These are phyloP conservation scores for Leptinotarsa defecta DNA, from an alignment of 1,140 invertebrate species.

Conservation along the genomic window DNA sequence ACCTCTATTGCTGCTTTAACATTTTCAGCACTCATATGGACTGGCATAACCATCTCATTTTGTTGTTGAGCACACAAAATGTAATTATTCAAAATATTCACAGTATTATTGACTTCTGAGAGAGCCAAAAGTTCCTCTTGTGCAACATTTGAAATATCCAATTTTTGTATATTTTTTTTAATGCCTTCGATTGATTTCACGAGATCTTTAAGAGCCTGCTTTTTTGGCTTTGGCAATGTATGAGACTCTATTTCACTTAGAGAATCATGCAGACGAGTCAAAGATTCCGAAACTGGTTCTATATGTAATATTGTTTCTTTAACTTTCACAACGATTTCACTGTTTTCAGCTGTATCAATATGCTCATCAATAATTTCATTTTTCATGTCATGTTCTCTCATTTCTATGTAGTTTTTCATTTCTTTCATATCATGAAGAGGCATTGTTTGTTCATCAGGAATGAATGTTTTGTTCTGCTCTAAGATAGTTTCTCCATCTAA, in stretches of 20 bases:
- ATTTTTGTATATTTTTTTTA: conserved; percentile 2
- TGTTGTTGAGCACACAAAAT: conserved; percentile 31
- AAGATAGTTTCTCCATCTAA: background rate
- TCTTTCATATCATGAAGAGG: background rate
- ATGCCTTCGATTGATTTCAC: conserved; percentile 58
- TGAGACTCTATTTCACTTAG: conserved; percentile 51
- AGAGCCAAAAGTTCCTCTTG: conserved; percentile 45
- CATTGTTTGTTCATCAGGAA: background rate
- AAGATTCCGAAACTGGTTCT: conserved; percentile 28
- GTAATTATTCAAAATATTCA: conserved; percentile 42
- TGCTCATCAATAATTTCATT: no score
- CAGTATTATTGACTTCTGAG: conserved; percentile 40
- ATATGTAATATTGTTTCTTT: background rate
- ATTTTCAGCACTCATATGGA: conserved; percentile 31
- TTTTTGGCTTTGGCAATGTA: conserved; percentile 33
- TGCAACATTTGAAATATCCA: conserved; percentile 22
- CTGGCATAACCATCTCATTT: background rate
- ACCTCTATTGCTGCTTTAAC: conserved; percentile 47
- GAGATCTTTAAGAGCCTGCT: conserved; percentile 59
- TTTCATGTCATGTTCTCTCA: no score
- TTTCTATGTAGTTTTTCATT: background rate
- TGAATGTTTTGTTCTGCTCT: background rate
- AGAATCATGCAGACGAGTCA: conserved; percentile 36
- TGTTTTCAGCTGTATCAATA: no score
- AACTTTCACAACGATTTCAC: no score